Conservation (phyloP, 2,888 invertebrate genomes). For the Opisthograptis luteolata region DNA sequence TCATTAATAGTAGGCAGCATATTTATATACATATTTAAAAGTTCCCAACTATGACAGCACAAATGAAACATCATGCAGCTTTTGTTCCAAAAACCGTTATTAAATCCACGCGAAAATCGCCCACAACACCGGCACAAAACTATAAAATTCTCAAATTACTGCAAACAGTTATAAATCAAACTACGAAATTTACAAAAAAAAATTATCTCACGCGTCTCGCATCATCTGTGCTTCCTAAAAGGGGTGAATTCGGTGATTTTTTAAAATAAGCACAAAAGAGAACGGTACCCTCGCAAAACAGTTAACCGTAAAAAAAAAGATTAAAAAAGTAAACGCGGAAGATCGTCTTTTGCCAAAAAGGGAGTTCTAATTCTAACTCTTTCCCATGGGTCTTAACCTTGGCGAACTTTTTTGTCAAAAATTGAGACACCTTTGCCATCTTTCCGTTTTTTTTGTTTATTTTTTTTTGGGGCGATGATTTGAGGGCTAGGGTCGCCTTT, state of each 20-base stretch:
- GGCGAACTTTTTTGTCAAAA: conserved; percentile 72
- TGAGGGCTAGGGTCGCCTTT: conserved; percentile 71
- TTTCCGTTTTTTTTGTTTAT: conserved; percentile 72
- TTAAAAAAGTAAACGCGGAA: conserved; percentile 68
- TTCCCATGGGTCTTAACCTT: conserved; percentile 84
- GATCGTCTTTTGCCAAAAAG: conserved; percentile 68
- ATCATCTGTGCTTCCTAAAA: conserved; percentile 76
- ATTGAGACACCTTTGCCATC: conserved; percentile 83
- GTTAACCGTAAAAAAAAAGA: conserved; percentile 64
- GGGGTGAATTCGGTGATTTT: conserved; percentile 70
- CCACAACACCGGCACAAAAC: conserved; percentile 64
- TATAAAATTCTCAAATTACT: conserved; percentile 83
- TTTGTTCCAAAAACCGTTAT: conserved; percentile 66
- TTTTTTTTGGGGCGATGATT: conserved; percentile 56
- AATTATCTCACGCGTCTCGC: conserved; percentile 77
- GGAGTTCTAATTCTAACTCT: conserved; percentile 76
- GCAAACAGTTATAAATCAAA: conserved; percentile 83
- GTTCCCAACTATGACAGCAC: conserved; percentile 29
- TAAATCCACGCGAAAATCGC: conserved; percentile 60
- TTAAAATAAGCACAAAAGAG: conserved; percentile 54
- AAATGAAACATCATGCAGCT: conserved; percentile 47
- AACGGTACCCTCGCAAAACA: conserved; percentile 73
- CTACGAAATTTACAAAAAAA: conserved; percentile 57
- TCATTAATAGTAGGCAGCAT: too few species aligned
- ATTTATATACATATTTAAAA: too few species aligned